Percentiles rank a stretch among this genome's conserved stretches.
phyloP scores from a whole-genome alignment of 2,113 vertebrate species.

The Aldabrachelys gigantea region DNA sequence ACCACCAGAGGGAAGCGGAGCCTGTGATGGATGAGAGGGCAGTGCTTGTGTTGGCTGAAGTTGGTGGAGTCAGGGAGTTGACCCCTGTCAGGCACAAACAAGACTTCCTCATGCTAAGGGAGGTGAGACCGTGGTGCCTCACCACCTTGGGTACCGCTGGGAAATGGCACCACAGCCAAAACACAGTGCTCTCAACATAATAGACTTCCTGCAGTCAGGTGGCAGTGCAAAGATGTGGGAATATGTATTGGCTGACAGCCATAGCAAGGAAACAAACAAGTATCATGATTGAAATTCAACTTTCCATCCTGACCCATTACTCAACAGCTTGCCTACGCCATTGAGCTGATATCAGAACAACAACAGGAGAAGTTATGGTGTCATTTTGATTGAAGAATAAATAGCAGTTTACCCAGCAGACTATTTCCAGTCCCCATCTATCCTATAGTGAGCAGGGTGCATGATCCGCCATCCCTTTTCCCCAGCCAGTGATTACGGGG shows the following conservation, averaged over 20 bases:
- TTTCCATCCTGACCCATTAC: not conserved
- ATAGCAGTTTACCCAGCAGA: not conserved
- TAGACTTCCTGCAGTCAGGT: not conserved
- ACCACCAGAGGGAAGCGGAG: too few species aligned
- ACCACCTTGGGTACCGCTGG: too few species aligned
- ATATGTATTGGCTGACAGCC: not conserved
- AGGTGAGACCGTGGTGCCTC: too few species aligned
- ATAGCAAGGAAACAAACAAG: not conserved
- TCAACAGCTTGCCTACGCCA: not conserved
- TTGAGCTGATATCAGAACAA: not conserved
- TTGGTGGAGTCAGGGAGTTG: too few species aligned
- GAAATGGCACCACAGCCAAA: not conserved
- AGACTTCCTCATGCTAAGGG: too few species aligned
- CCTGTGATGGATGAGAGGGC: too few species aligned
- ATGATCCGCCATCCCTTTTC: not conserved
- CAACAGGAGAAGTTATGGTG: not conserved
- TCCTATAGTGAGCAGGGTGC: not conserved
- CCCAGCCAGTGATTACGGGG: accelerated
- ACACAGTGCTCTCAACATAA: not conserved
- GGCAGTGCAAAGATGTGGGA: not conserved
- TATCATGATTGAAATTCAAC: not conserved
- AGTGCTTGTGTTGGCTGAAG: too few species aligned
- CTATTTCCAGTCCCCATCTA: not conserved
- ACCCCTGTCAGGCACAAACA: too few species aligned
- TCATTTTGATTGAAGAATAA: not conserved